These are phyloP conservation scores for Sitobion miscanthi DNA, from an alignment of 1,140 invertebrate species.

Conservation along the genomic window DNA sequence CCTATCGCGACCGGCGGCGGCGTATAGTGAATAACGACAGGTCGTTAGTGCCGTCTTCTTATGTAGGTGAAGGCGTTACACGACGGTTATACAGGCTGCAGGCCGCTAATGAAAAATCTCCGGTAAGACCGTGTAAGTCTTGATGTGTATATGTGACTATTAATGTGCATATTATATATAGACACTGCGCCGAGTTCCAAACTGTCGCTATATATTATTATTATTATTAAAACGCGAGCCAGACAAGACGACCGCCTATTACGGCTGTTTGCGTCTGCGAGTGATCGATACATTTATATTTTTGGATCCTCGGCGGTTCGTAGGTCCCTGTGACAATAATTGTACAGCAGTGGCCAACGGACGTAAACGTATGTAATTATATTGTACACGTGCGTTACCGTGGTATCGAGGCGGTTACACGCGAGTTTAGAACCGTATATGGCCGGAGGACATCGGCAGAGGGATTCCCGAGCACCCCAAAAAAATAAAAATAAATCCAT, in stretches of 20 bases:
- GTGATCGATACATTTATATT: constrained; percentile 6
- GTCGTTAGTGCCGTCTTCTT: background rate
- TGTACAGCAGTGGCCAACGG: background rate
- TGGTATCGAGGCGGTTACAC: too few relatives aligned
- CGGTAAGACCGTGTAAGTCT: background rate
- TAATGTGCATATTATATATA: background rate
- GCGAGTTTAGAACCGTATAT: too few relatives aligned
- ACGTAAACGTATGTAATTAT: background rate
- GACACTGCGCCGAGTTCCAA: background rate
- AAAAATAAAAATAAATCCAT: background rate
- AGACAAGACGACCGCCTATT: background rate
- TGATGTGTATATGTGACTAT: background rate
- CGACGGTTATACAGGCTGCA: background rate
- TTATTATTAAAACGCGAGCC: background rate
- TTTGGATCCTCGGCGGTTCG: background rate
- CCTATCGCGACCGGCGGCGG: background rate
- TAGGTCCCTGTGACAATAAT: background rate
- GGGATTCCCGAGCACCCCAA: background rate
- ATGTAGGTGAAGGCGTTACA: background rate
- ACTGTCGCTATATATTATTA: background rate
- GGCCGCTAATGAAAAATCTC: background rate
- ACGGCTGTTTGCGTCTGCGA: background rate
- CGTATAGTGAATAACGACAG: background rate
- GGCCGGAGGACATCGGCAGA: background rate
- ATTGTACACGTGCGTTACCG: too few relatives aligned